phyloP scores from a whole-genome alignment of 1,140 invertebrate species.

The Odontomachus brunneus region DNA sequence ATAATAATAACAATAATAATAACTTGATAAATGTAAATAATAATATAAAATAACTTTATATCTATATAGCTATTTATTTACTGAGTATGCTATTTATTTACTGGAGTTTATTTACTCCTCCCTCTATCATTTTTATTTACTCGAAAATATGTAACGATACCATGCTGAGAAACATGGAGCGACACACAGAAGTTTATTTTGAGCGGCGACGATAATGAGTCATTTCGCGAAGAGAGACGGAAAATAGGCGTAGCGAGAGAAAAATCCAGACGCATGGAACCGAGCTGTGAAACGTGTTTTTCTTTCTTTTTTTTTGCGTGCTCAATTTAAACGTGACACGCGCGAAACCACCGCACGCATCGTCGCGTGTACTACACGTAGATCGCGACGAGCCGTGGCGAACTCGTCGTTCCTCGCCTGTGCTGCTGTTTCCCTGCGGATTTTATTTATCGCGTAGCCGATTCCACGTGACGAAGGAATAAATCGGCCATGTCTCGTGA shows the following conservation, averaged over 20 bases:
- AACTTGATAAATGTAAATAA: too few relatives aligned
- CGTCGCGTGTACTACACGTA: slow-evolving; percentile 34
- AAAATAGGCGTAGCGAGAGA: slow-evolving; percentile 35
- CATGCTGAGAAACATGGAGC: too few relatives aligned
- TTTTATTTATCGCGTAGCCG: slow-evolving; percentile 69
- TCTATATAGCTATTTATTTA: too few relatives aligned
- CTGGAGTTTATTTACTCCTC: too few relatives aligned
- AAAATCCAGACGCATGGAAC: slow-evolving; percentile 45
- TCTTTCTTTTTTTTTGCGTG: slow-evolving; percentile 26
- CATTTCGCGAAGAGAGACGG: slow-evolving; percentile 42
- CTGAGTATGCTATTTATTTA: too few relatives aligned
- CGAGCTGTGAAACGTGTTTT: slow-evolving; percentile 45
- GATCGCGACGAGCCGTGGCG: slow-evolving; percentile 53
- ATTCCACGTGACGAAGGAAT: slow-evolving; percentile 67
- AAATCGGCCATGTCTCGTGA: slow-evolving; percentile 75
- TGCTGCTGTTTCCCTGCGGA: slow-evolving; percentile 24
- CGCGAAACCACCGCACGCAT: slow-evolving; percentile 50
- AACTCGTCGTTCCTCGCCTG: neutral
- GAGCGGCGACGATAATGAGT: slow-evolving; percentile 46
- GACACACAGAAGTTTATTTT: slow-evolving; percentile 27
- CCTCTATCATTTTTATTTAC: too few relatives aligned
- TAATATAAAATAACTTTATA: too few relatives aligned
- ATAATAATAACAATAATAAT: too few relatives aligned
- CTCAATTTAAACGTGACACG: slow-evolving; percentile 68
- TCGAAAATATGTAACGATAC: too few relatives aligned